Conservation (phyloP, 2,888 invertebrate genomes). For the Stictocephala bisonia region DNA sequence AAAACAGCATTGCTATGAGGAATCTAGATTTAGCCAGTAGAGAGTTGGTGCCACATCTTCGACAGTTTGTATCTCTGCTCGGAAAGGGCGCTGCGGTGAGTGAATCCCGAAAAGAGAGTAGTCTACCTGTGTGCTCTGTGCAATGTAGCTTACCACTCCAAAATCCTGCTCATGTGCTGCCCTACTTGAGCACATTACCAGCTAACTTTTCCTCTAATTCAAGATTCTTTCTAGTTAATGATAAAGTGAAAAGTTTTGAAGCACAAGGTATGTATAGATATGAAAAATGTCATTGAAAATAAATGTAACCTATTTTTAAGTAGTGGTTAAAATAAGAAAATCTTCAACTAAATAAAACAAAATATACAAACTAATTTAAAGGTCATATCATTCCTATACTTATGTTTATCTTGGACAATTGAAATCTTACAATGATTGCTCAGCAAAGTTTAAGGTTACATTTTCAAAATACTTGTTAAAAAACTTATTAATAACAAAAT, state of each 20-base stretch:
- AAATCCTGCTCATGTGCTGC: not conserved
- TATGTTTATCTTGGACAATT: no score
- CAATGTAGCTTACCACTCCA: not conserved
- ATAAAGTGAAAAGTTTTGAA: not conserved
- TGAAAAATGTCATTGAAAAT: no score
- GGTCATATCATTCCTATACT: no score
- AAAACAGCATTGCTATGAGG: conserved; percentile 12
- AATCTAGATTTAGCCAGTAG: conserved; percentile 19
- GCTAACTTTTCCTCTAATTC: not conserved
- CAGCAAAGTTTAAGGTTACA: no score
- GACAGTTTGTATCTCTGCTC: conserved; percentile 12
- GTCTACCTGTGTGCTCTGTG: not conserved
- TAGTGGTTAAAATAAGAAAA: no score
- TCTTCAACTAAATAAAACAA: no score
- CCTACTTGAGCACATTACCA: not conserved
- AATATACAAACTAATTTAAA: no score
- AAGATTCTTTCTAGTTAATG: not conserved
- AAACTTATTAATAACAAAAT: no score
- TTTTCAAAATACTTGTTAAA: no score
- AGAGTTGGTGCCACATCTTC: not conserved
- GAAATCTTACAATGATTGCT: no score
- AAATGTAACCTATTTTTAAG: no score
- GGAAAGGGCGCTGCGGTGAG: conserved; percentile 9
- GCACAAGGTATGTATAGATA: conserved; percentile 5
- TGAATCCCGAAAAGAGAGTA: not conserved